Percentiles rank a stretch among this genome's conserved stretches.
These are phyloP conservation scores for Musca domestica DNA, from an alignment of 1,140 invertebrate genomes.

Conservation along the genomic window DNA sequence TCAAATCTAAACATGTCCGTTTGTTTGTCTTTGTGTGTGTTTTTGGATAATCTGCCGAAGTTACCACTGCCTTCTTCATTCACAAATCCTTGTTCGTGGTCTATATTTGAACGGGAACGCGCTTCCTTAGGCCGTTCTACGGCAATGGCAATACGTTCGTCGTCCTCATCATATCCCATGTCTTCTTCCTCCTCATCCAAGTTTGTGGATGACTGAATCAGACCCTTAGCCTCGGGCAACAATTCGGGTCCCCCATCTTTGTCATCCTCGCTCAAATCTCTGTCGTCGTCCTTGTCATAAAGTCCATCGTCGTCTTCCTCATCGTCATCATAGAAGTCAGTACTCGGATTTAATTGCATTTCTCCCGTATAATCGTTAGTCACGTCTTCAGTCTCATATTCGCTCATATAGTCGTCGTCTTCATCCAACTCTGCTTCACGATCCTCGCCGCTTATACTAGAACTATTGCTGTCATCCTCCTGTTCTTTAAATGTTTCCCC, in stretches of 20 bases:
- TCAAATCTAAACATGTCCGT: conserved; percentile 28
- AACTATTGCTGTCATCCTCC: conserved; percentile 1
- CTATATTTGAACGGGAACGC: conserved; percentile 8
- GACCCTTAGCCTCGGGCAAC: conserved; percentile 35
- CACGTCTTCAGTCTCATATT: conserved; percentile 17
- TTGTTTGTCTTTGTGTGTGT: conserved; percentile 4
- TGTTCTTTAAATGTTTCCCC: conserved; percentile 15
- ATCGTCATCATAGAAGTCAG: conserved; percentile 37
- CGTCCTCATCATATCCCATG: conserved; percentile 51
- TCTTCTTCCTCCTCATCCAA: conserved; percentile 43
- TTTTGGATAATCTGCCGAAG: conserved; percentile 1
- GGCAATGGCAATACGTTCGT: conserved; percentile 42
- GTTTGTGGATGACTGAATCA: conserved; percentile 28
- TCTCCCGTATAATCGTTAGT: conserved; percentile 30
- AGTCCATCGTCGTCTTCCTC: conserved; percentile 39
- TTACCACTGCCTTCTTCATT: conserved; percentile 48
- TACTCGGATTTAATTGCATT: conserved; percentile 49
- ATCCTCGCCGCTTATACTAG: not conserved
- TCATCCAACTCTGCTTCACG: conserved; percentile 19
- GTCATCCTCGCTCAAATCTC: conserved; percentile 28
- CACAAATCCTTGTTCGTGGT: conserved; percentile 37
- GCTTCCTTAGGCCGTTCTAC: conserved; percentile 37
- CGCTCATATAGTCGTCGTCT: not conserved
- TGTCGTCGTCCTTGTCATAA: conserved; percentile 35
- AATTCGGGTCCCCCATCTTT: conserved; percentile 30